Percentiles rank a stretch among this genome's conserved stretches.
These are phyloP conservation scores for Marisa cornuarietis DNA, from an alignment of 1,140 invertebrate species.

Conservation along the genomic window DNA sequence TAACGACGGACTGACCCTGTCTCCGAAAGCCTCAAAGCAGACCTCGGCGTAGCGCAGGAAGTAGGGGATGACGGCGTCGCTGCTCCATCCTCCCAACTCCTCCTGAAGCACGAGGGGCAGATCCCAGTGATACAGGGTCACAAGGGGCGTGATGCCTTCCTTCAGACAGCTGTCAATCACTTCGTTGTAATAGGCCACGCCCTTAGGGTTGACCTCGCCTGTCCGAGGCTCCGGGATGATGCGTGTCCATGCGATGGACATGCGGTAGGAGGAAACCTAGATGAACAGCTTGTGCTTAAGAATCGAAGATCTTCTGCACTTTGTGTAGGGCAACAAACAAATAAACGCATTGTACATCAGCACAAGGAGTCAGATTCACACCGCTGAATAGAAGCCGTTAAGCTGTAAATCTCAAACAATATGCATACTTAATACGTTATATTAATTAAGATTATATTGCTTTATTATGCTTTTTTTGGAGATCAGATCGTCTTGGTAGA, in stretches of 20 bases:
- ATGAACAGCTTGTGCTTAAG: neutral
- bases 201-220: conserved; percentile 34
- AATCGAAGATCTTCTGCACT: too few species aligned
- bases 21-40: conserved; percentile 16
- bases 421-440: neutral
- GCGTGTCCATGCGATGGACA: conserved; percentile 59
- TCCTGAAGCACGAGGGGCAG: conserved; percentile 62
- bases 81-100: conserved; percentile 56
- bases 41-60: conserved; percentile 11
- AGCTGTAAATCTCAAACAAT: neutral
- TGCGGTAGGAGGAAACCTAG: conserved; percentile 54
- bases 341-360: too few species aligned
- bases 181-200: conserved; percentile 53
- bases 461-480: too few species aligned
- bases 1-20: neutral
- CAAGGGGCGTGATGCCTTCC: conserved; percentile 58
- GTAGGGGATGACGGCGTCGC: conserved; percentile 12
- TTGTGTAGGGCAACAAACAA: too few species aligned
- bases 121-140: conserved; percentile 70
- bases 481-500: too few species aligned
- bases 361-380: too few species aligned
- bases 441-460: neutral
- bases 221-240: conserved; percentile 51
- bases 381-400: too few species aligned
- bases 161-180: conserved; percentile 32